Base-by-base conservation (phyloP, 1,140 invertebrate genomes). In the Musca vetustissima region DNA sequence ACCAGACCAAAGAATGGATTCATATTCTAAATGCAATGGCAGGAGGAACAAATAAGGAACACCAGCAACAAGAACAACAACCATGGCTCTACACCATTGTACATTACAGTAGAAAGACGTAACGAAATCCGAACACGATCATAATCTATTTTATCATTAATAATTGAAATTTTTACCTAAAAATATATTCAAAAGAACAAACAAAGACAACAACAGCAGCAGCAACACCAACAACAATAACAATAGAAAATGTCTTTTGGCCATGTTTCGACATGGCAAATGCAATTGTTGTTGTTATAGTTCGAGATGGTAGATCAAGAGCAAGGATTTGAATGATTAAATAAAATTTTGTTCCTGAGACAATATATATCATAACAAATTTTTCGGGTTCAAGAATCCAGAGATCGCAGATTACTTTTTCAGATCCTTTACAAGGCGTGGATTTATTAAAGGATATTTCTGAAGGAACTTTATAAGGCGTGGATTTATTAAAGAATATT, bases 121-220 rank as follows among this genome's bases (percentile, higher is more conserved):
- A 69, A 69, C 50, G 64, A 69, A 69, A 55, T 43, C 49, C 52
- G 65, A 69, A 69, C 64, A 65, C 68, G 64, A 69, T 69, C 64
- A 69, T 69, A 69, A 69, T 69, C 68, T 69, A 69, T 69, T 65
- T 70, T 66, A 70, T 70, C 69, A 70, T 70, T 70, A 61, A 70
- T 70, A 70, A 70, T 70, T 70, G 65, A 70, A 70, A 70, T 66
- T 70, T 66, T 66, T 70, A 66, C 65, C 52, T 67, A 59, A 70
- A 70, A 70, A 66, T 67, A 70, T 70, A 67, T 70, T 61, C 64
- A 66, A 66, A 43, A 13, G 11, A 43, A 13, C 7, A 43, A 43
- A 6, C 6, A 43, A 43, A 32, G 28, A 32, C 3, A 4, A 32
- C 4, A 32, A 32, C 28, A 32, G 28, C 3, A n/a, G n/a, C n/a